Base-by-base conservation (phyloP, 2,797 vertebrate genomes). In the Xenopus petersii region DNA sequence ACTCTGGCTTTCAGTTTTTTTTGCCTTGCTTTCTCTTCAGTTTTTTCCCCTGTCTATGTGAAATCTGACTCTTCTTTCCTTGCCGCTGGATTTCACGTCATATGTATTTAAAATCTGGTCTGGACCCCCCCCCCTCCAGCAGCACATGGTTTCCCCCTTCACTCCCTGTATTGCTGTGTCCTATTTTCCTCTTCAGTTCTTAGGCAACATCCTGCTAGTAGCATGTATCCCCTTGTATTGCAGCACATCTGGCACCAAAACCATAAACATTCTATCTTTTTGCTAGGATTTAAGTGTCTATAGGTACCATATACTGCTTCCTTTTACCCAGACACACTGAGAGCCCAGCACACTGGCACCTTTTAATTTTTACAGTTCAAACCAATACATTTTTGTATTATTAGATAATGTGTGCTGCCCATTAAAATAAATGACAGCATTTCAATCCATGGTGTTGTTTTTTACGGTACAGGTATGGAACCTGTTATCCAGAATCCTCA, bases 71-170 rank as follows among this genome's bases (percentile, higher is more conserved):
- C 75, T 69, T 69, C 65, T 73, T 55, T 61, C 61, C 60, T 63
- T 70, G 71, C 66, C 46, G 61, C 64, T 78, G 76, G 66, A 69
- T 70, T 73, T 78, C 66, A 73, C 66, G 71, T 78, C 70, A 78
- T 65, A 78, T 78, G 76, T 51, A 65, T 78, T 72, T 78, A 69
- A 78, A 78, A 73, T 73, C 71, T 73, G 76, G 65, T 73, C 66
- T 78, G 76, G 65, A 78, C 73, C 69, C 72, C 72, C 70, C 70
- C 71, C 68, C 24, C 30, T 55, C 68, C 55, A 66, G 33, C 60
- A 46, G 15, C 75, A 65, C 76, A 78, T 78, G 61, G 36, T 16
- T 78, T 63, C 61, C 64, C 75, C 76, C 71, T 66, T 71, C 16
- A 56, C 74, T 67, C 70, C 9, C 24, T 73, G 64, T 48, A 62